Conservation (phyloP, 2,113 vertebrate genomes). For the Grallaria varia region DNA sequence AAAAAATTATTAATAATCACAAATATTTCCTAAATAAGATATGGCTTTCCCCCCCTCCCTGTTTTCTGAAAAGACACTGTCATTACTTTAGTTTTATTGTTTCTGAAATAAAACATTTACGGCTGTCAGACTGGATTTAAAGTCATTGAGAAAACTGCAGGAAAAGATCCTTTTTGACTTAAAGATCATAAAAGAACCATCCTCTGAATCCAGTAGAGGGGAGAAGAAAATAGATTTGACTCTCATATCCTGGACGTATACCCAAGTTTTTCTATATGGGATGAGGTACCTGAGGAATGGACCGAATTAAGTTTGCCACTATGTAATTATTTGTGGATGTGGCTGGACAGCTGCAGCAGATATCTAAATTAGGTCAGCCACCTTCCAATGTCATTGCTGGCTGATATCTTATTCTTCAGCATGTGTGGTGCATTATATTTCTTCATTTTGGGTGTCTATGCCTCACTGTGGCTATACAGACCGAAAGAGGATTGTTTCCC, state of each 20-base stretch:
- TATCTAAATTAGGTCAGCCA: not conserved
- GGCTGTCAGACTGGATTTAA: not conserved
- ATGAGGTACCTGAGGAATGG: not conserved
- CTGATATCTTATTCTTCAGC: not conserved
- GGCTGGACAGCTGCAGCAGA: not conserved
- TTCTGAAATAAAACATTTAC: not conserved
- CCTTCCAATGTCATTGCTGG: not conserved
- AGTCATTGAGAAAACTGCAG: not conserved
- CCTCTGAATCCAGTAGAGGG: not conserved
- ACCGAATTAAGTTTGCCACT: not conserved
- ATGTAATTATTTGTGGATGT: not conserved
- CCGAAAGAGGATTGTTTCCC: not conserved
- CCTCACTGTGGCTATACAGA: not conserved
- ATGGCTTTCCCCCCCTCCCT: fast-evolving
- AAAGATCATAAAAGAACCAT: not conserved
- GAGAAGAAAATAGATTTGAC: not conserved
- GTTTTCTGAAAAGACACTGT: not conserved
- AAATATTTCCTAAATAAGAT: not conserved
- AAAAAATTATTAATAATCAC: not conserved
- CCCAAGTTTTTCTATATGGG: not conserved
- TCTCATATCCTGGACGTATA: not conserved
- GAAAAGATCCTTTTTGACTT: not conserved
- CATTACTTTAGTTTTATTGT: not conserved
- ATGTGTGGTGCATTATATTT: fast-evolving
- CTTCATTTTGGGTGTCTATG: not conserved